phyloP scores from a whole-genome alignment of 2,888 invertebrate species.

The Idaea dimidiata region DNA sequence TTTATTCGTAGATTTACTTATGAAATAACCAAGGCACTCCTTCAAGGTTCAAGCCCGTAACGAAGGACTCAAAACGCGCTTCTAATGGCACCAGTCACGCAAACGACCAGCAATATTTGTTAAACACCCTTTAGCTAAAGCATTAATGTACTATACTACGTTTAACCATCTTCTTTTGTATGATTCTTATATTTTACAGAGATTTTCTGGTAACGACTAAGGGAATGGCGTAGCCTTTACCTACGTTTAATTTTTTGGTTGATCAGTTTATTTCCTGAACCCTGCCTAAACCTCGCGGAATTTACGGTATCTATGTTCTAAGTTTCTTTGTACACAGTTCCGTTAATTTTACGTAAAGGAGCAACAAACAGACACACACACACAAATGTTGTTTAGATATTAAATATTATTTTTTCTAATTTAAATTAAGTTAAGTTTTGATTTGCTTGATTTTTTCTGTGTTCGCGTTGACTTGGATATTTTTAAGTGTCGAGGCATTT shows the following conservation, averaged over 20 bases:
- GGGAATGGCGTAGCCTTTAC: background rate
- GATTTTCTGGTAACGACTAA: background rate
- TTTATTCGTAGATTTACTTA: constrained; percentile 11
- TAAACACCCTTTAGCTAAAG: constrained; percentile 29
- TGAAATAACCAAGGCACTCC: constrained; percentile 37
- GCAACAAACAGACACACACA: too few relatives aligned
- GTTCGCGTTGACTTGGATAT: too few relatives aligned
- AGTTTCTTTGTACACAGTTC: too few relatives aligned
- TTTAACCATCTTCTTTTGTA: constrained; percentile 6
- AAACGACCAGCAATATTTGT: constrained; percentile 36
- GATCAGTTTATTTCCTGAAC: background rate
- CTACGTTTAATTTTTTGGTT: background rate
- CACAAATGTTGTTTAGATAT: too few relatives aligned
- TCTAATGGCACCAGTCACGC: constrained; percentile 57
- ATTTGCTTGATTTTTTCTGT: too few relatives aligned
- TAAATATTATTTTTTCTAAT: too few relatives aligned
- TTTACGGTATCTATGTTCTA: too few relatives aligned
- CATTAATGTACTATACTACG: constrained; percentile 6
- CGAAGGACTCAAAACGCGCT: constrained; percentile 46
- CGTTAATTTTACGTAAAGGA: too few relatives aligned
- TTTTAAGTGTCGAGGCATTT: too few relatives aligned
- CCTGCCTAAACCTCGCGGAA: too few relatives aligned
- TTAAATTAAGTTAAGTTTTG: too few relatives aligned
- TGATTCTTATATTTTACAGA: constrained; percentile 5
- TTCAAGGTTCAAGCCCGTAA: constrained; percentile 47